These are phyloP conservation scores for Plagiodera versicolora DNA, from an alignment of 2,888 invertebrate genomes.

Conservation along the genomic window DNA sequence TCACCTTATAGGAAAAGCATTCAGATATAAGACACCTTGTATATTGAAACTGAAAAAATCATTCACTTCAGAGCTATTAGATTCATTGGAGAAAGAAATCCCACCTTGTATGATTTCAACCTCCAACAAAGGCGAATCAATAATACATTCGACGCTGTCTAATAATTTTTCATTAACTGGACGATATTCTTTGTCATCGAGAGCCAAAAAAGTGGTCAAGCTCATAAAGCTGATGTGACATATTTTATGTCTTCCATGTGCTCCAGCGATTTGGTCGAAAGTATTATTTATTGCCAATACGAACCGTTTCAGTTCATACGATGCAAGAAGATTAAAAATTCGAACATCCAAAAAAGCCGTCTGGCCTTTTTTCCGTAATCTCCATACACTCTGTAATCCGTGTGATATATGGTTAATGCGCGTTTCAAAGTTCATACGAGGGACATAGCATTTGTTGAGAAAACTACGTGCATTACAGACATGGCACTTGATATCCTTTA, in stretches of 20 bases:
- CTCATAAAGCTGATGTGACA: background rate
- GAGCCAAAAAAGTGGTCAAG: background rate
- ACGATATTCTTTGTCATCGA: background rate
- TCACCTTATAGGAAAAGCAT: too few species aligned
- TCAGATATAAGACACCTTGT: too few species aligned
- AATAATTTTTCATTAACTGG: background rate
- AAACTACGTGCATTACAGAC: too few species aligned
- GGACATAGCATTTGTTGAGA: too few species aligned
- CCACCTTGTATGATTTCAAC: too few species aligned
- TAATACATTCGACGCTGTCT: background rate
- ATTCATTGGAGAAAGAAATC: too few species aligned
- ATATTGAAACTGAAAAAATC: too few species aligned
- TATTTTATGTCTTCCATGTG: constrained; percentile 2
- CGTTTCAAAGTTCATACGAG: background rate
- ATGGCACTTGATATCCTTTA: too few species aligned
- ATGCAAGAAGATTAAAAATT: constrained; percentile 11
- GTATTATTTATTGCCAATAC: constrained; percentile 8
- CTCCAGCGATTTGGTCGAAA: constrained; percentile 3
- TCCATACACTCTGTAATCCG: constrained; percentile 9
- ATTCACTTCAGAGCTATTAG: too few species aligned
- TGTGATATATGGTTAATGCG: constrained; percentile 8
- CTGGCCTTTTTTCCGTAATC: constrained; percentile 13
- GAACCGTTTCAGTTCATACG: constrained; percentile 4
- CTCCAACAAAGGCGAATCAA: too few species aligned
- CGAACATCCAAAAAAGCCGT: constrained; percentile 10